These are phyloP conservation scores for Odontomyia ornata DNA, from an alignment of 2,888 invertebrate genomes.

Conservation along the genomic window DNA sequence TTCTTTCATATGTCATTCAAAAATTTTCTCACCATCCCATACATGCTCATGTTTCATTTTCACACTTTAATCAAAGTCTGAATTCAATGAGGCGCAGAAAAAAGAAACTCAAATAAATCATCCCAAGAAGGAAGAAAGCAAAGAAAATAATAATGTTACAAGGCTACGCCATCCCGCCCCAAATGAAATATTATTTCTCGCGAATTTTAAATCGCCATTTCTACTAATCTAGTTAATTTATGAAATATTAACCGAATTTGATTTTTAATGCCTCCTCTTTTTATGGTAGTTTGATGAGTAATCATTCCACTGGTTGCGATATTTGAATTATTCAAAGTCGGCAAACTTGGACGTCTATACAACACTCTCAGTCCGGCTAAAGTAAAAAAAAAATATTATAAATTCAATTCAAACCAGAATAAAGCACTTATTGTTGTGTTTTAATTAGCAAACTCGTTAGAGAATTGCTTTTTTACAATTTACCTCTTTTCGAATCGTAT, in stretches of 20 bases:
- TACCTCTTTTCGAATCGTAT: neutral
- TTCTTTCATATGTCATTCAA: no score
- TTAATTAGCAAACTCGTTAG: neutral
- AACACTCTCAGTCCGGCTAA: neutral
- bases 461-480: neutral
- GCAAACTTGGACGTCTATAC: no score
- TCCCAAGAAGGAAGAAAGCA: neutral
- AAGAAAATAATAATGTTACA: neutral
- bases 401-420: neutral
- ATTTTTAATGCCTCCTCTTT: neutral
- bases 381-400: neutral
- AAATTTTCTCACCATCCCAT: no score
- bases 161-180: neutral
- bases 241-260: neutral
- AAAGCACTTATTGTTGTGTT: neutral
- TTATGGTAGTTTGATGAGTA: neutral
- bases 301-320: neutral
- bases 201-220: neutral
- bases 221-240: neutral
- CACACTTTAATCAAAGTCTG: no score
- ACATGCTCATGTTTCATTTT: no score
- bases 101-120: neutral
- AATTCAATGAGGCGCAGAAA: no score
- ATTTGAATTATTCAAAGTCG: no score
- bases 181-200: neutral